Evolutionary conservation across 2,797 vertebrate genomes (phyloP), one percentile per base, ranked within the genome.

Genomic region (Phaenicophaeus curvirostris): DNA sequence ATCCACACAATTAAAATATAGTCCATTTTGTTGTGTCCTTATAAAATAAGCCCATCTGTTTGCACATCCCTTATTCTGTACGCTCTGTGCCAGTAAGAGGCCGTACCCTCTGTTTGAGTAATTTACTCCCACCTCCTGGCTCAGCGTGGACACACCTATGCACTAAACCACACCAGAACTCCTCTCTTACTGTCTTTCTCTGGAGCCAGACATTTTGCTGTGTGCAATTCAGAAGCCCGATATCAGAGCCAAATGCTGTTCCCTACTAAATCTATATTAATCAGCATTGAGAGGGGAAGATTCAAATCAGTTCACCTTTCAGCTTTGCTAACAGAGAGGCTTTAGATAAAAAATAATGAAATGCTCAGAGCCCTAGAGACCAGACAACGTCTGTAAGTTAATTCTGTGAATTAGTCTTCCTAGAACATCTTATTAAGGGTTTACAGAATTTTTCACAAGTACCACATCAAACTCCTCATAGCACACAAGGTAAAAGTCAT

Each of bases 291-390:
- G 83, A 89, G 51, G 50, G 68, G 51, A 92, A 74, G 89, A 66
- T 73, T 67, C 86, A 87, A 93, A 92, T 88, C 92, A 92, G 37
- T 93, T 89, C 58, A 53, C 19, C 75, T 86, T 85, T 95, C 85
- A 89, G 80, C 84, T 94, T 89, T 94, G 83, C 50, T 88, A 90
- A 93, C 41, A 82, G 66, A 77, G 66, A 90, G 72, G 51, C 48
- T 94, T 94, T 90, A 94, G 88, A 90, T 86, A 90, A 84, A 94
- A 91, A 92, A 85, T 74, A 95, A 85, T 92, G 27, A 90, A 93
- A 93, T 48, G 76, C 23, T 57, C 65, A 74, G 75, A 86, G 73
- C 63, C 57, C 58, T 54, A n/a, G 51, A 67, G 48, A 50, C 58
- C 41, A 78, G 48, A 75, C 72, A 83, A 51, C 3, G 12, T 54